phyloP scores from a whole-genome alignment of 1,140 invertebrate species.

The Anastrepha ludens region DNA sequence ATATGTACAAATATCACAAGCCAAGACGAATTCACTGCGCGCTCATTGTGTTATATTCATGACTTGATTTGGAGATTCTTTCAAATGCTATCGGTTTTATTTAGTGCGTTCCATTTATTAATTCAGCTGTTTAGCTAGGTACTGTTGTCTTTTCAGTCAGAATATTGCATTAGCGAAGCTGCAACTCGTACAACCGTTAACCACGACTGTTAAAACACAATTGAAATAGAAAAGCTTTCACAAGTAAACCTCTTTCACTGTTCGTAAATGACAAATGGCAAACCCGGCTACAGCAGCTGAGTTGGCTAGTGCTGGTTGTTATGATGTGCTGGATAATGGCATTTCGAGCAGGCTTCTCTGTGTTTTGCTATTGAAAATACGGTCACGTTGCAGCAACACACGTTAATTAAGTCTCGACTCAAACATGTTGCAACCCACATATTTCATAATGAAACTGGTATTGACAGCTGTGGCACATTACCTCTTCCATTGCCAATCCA shows the following conservation, averaged over 20 bases:
- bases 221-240: slow-evolving; percentile 60
- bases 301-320: slow-evolving; percentile 4
- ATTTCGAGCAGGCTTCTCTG: slow-evolving; percentile 46
- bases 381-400: slow-evolving; percentile 59
- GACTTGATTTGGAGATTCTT: slow-evolving; percentile 32
- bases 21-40: slow-evolving; percentile 11
- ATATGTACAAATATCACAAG: neutral
- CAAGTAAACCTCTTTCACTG: slow-evolving; percentile 57
- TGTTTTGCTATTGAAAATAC: slow-evolving; percentile 46
- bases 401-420: neutral
- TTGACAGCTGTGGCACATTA: neutral
- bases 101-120: slow-evolving; percentile 19
- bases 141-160: neutral
- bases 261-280: slow-evolving; percentile 4
- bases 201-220: slow-evolving; percentile 56
- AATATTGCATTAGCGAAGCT: slow-evolving; percentile 19
- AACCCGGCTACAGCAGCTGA: neutral
- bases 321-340: slow-evolving; percentile 23
- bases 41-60: neutral
- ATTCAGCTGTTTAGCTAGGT: neutral
- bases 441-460: slow-evolving; percentile 45
- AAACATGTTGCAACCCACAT: slow-evolving; percentile 53
- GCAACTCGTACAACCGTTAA: slow-evolving; percentile 54
- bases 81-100: neutral
- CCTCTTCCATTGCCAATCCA: too few relatives aligned